phyloP scores from a whole-genome alignment of 2,888 invertebrate species.

The Agrenia bidenticulata region DNA sequence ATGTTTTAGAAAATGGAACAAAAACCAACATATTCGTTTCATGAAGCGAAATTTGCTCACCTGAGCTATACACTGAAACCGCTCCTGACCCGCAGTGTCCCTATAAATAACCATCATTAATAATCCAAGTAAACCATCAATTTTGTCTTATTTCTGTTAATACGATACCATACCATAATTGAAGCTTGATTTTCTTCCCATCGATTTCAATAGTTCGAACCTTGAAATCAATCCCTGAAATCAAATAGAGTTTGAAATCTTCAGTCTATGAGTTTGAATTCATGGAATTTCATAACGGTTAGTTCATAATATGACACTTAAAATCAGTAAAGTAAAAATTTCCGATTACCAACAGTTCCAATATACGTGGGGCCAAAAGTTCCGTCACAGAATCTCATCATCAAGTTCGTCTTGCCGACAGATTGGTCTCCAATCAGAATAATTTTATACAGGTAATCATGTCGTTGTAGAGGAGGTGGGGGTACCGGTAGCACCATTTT shows the following conservation, averaged over 20 bases:
- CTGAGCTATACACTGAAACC: constrained; percentile 37
- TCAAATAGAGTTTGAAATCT: too few species aligned
- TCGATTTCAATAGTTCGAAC: constrained; percentile 31
- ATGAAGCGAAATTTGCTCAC: too few species aligned
- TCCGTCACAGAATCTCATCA: constrained; percentile 31
- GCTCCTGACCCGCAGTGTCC: constrained; percentile 45
- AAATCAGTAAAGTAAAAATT: too few species aligned
- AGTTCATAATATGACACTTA: too few species aligned
- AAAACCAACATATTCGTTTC: too few species aligned
- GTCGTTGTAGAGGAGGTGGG: constrained; percentile 11
- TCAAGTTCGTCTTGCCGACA: constrained; percentile 40
- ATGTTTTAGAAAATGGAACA: too few species aligned
- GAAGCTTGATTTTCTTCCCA: constrained; percentile 38
- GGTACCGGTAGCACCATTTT: not conserved
- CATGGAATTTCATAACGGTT: too few species aligned
- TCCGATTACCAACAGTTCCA: constrained; percentile 24
- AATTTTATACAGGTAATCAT: constrained; percentile 39
- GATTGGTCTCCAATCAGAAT: constrained; percentile 36
- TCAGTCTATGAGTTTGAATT: too few species aligned
- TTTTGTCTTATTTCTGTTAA: not conserved
- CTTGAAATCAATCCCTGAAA: constrained; percentile 42
- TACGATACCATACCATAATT: constrained; percentile 36
- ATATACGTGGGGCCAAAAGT: constrained; percentile 6
- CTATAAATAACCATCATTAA: constrained; percentile 18
- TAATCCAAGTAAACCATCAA: not conserved